Evolutionary conservation across 1,140 invertebrate genomes (phyloP), one percentile per base, ranked within the genome.

Genomic region (Periplaneta americana): DNA sequence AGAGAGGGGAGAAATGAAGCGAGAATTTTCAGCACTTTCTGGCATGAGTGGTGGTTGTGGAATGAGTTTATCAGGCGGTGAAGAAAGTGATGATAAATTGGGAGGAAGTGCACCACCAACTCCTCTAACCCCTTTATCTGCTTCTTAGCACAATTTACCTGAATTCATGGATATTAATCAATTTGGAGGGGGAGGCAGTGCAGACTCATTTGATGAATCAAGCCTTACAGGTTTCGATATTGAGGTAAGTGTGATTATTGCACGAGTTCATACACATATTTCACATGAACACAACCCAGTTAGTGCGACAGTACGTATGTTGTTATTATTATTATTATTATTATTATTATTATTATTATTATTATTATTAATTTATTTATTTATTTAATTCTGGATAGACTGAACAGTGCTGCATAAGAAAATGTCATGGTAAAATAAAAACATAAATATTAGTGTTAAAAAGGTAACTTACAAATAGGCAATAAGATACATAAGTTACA

Each of bases 1-100:
- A 18, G 96, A 97, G 87, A 90, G 94, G 4, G 96, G 96, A 0
- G 96, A 97, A 86, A 93, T 97, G 93, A 96, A 96, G 84, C 95
- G 89, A 84, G 89, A 89, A 37, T 88, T 87, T 84, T 84, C 84
- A 79, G 84, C 83, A 57, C 87, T 87, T 82, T 66, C 48, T 9
- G 28, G n/a, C n/a, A 86, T 86, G 80, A 88, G 87, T 82, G 88
- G 85, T n/a, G 88, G 88, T 82, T 89, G 87, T 78, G 89, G 88
- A 74, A 88, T 88, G 32, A 89, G 88, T 84, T 89, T 89, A 74
- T 89, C 89, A 79, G 90, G 89, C 80, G 88, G 88, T 80, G 87
- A 88, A 66, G 88, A 88, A 10, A 87, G 87, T 22, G 88, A 88
- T 83, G 85, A 83, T 84, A 66, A 90, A 90, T 82, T 88, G 89